These are phyloP conservation scores for Enteromius paludinosus DNA, from an alignment of 2,797 vertebrate species.

Conservation along the genomic window DNA sequence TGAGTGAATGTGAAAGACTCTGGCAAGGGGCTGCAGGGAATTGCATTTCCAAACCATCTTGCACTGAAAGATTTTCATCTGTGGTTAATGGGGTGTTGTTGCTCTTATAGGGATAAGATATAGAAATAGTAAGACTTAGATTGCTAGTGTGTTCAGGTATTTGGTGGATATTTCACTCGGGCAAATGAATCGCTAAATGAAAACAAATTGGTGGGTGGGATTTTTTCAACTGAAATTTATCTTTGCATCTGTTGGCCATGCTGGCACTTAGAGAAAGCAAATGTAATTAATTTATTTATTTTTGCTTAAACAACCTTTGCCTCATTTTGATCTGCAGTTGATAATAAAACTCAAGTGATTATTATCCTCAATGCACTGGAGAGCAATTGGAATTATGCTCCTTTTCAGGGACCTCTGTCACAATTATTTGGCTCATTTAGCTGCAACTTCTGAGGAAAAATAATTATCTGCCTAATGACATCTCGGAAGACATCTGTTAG, in stretches of 20 bases:
- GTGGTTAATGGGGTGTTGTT: slow-evolving; percentile 16
- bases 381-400: not conserved
- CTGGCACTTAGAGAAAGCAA: not conserved
- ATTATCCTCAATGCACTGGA: not conserved
- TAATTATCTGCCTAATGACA: slow-evolving; percentile 16
- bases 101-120: slow-evolving; percentile 1
- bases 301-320: not conserved
- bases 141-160: not conserved
- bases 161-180: not conserved
- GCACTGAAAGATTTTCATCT: slow-evolving; percentile 43
- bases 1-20: slow-evolving; percentile 36
- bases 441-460: slow-evolving; percentile 1
- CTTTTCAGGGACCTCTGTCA: not conserved
- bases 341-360: not conserved
- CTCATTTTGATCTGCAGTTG: not conserved
- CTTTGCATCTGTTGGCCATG: not conserved
- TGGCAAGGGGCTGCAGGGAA: slow-evolving; percentile 22
- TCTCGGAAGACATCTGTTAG: slow-evolving; percentile 1
- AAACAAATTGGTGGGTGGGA: not conserved
- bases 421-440: slow-evolving; percentile 17
- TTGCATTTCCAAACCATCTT: slow-evolving; percentile 45
- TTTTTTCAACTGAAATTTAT: not conserved
- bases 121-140: not conserved
- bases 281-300: not conserved
- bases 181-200: not conserved